These are phyloP conservation scores for Solenopsis fugax DNA, from an alignment of 1,140 invertebrate species.

Conservation along the genomic window DNA sequence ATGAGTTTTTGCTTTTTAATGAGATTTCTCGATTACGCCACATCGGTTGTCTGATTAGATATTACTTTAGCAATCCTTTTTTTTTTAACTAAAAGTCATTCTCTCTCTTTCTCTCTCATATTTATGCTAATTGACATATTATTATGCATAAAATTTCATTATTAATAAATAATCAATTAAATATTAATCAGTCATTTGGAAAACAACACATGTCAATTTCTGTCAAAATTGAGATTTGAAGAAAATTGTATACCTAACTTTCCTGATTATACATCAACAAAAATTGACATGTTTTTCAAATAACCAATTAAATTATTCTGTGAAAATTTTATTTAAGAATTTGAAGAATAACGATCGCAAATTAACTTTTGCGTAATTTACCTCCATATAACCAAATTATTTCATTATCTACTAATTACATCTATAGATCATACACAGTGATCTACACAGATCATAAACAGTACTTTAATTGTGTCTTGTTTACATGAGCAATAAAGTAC, in stretches of 20 bases:
- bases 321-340: neutral
- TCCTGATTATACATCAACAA: too few relatives aligned
- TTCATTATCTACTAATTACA: neutral
- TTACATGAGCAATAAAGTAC: neutral
- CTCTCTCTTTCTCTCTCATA: neutral
- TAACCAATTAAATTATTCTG: neutral
- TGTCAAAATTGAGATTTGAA: too few relatives aligned
- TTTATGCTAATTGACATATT: constrained; percentile 6
- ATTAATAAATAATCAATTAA: neutral
- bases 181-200: too few relatives aligned
- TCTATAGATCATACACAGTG: neutral
- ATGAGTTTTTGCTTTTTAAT: constrained; percentile 15
- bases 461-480: neutral
- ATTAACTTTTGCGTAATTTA: constrained; percentile 11
- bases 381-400: neutral
- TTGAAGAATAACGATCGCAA: neutral
- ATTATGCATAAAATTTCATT: neutral
- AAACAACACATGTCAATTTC: too few relatives aligned
- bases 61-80: constrained; percentile 20
- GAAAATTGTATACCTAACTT: too few relatives aligned
- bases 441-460: neutral
- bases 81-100: neutral
- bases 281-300: too few relatives aligned
- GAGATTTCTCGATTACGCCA: constrained; percentile 2
- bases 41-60: neutral